phyloP scores from a whole-genome alignment of 92 coral and sea anemone species.

The Porites evermanni region DNA sequence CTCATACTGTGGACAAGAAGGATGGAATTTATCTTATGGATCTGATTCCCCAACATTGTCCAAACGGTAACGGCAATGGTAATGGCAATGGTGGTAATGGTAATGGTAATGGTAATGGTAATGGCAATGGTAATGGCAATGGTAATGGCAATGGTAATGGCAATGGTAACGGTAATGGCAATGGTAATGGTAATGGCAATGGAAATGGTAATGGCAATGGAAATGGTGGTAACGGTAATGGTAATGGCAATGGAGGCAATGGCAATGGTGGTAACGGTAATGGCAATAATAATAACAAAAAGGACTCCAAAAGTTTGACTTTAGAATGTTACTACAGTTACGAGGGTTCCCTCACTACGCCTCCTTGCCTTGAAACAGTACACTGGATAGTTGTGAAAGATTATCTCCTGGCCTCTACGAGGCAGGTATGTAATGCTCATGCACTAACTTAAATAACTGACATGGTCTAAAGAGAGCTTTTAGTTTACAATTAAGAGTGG shows the following conservation, averaged over 20 bases:
- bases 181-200: too few relatives aligned
- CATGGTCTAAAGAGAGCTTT: neutral
- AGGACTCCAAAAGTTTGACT: too few relatives aligned
- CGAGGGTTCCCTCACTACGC: slow-evolving; percentile 49
- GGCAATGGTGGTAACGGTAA: neutral
- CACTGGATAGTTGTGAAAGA: slow-evolving; percentile 22
- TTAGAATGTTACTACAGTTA: slow-evolving; percentile 16
- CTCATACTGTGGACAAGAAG: too few relatives aligned
- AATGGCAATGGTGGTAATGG: neutral
- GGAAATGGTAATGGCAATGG: too few relatives aligned
- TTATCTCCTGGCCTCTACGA: neutral
- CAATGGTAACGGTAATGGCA: too few relatives aligned
- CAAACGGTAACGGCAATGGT: neutral
- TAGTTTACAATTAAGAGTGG: neutral
- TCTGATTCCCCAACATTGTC: slow-evolving; percentile 1
- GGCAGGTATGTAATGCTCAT: neutral
- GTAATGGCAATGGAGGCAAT: too few relatives aligned
- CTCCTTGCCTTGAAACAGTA: slow-evolving; percentile 30
- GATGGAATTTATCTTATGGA: neutral
- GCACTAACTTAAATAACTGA: slow-evolving; percentile 1
- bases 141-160: too few relatives aligned
- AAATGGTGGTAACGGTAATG: too few relatives aligned
- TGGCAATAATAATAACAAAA: neutral
- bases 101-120: neutral
- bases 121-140: neutral